Evolutionary conservation across 2,797 vertebrate genomes (phyloP).

Genomic region (Acanthurus tractus): DNA sequence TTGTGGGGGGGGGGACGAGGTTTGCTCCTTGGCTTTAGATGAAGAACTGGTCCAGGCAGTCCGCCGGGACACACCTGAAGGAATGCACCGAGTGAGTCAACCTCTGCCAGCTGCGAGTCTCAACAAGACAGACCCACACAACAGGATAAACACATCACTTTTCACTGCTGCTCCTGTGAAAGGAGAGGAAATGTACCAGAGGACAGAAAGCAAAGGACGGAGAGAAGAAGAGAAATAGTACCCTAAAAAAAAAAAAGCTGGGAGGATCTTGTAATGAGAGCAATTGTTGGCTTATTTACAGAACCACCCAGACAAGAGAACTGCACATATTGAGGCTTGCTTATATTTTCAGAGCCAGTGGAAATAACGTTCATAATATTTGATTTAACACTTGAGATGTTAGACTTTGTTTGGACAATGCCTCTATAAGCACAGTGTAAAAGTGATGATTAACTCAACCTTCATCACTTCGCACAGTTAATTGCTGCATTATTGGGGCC

Average conservation of each 20-base stretch:
- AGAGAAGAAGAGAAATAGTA: slow-evolving; percentile 15
- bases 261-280: slow-evolving; percentile 23
- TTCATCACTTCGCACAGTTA: background rate
- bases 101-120: slow-evolving; percentile 41
- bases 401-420: slow-evolving; percentile 1
- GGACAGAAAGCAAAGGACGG: background rate
- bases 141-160: slow-evolving; percentile 37
- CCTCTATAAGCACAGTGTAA: background rate
- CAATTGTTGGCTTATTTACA: slow-evolving; percentile 16
- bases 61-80: slow-evolving; percentile 55
- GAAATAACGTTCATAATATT: background rate
- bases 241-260: background rate
- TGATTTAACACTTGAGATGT: background rate
- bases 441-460: background rate
- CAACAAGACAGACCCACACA: slow-evolving; percentile 22
- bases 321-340: background rate
- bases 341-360: background rate
- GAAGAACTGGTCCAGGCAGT: slow-evolving; percentile 71
- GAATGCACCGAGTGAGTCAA: slow-evolving; percentile 62
- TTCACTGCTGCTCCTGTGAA: slow-evolving; percentile 2
- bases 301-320: slow-evolving; percentile 24
- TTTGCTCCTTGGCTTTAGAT: slow-evolving; percentile 1
- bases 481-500: background rate
- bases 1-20: background rate
- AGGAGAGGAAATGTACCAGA: slow-evolving; percentile 39